phyloP scores from a whole-genome alignment of 2,888 invertebrate species.

The Danaus chrysippus region DNA sequence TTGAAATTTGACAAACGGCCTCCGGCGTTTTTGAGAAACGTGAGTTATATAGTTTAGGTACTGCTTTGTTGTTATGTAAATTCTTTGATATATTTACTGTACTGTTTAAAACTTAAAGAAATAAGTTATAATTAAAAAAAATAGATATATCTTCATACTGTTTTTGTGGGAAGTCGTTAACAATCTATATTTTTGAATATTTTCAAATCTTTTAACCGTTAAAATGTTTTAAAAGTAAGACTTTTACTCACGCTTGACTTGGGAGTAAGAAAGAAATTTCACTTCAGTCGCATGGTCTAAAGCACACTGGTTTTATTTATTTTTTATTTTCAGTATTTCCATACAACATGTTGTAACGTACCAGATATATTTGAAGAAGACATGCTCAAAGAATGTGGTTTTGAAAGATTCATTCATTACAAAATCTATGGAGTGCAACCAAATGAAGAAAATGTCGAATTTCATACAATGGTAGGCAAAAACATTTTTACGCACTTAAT shows the following conservation, averaged over 20 bases:
- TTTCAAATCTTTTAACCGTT: no score
- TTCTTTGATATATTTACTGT: background rate
- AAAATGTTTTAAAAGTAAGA: conserved; percentile 1
- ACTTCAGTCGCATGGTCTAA: no score
- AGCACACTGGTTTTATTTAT: no score
- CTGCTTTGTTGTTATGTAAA: no score
- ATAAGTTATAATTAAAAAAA: no score
- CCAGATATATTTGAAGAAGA: conserved; percentile 50
- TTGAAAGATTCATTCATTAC: conserved; percentile 48
- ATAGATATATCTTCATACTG: no score
- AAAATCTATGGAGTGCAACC: conserved; percentile 40
- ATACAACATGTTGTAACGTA: conserved; percentile 60
- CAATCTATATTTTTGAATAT: no score
- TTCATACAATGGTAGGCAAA: background rate
- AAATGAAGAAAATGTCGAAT: conserved; percentile 9
- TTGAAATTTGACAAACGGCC: conserved; percentile 51
- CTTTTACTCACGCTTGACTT: no score
- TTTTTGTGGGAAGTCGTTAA: no score
- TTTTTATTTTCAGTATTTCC: conserved; percentile 54
- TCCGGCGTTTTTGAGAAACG: conserved; percentile 57
- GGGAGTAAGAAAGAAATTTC: no score
- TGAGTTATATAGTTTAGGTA: conserved; percentile 39
- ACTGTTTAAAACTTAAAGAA: background rate
- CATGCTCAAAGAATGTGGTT: conserved; percentile 49
- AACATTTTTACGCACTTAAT: no score